Base-by-base conservation (phyloP, 1,140 invertebrate genomes). In the Parasteatoda tepidariorum region DNA sequence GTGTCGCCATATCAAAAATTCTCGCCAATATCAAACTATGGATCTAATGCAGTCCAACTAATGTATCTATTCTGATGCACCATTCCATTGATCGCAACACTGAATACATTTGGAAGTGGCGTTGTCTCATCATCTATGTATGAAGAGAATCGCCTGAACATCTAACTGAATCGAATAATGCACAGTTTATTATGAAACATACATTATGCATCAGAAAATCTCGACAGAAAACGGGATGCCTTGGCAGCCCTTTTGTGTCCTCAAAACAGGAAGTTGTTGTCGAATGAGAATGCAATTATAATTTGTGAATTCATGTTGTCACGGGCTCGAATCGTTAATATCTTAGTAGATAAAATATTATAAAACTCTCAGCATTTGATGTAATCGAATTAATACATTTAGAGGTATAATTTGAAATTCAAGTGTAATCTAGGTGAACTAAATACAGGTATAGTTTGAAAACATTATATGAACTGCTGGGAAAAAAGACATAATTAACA, bases 51-150 rank as follows among this genome's bases (percentile, higher is more conserved):
- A 18, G 9, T 18, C 38, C 38, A 2, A n/a, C n/a, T n/a, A n/a
- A n/a, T n/a, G n/a, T n/a, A 48, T 13, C 38, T 48, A 48, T 48
- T 18, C 38, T 9, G 38, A 4, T 18, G 38, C n/a, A 59, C 41
- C 57, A n/a, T 61, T 38, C 6, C 73, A 75, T 75, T 38, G 73
- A 61, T 62, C 73, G 62, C 59, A 24, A 26, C 73, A 26, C 31
- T 15, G 30, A 61, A 75, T 75, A 26, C 73, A 75, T 73, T 59
- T 73, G 48, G 22, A 66, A 41, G 66, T 48, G 66, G 66, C 33
- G 66, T 54, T 24, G 55, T 22, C 73, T 75, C 59, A 75, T 75
- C 73, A 75, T 75, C 73, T 62, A 75, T 75, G 73, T 75, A 75
- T 75, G 73, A 75, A 38, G n/a, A 28, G 70, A 18, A 33, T 41